Conservation (phyloP, 2,797 vertebrate species). For the Saxicola maurus region DNA sequence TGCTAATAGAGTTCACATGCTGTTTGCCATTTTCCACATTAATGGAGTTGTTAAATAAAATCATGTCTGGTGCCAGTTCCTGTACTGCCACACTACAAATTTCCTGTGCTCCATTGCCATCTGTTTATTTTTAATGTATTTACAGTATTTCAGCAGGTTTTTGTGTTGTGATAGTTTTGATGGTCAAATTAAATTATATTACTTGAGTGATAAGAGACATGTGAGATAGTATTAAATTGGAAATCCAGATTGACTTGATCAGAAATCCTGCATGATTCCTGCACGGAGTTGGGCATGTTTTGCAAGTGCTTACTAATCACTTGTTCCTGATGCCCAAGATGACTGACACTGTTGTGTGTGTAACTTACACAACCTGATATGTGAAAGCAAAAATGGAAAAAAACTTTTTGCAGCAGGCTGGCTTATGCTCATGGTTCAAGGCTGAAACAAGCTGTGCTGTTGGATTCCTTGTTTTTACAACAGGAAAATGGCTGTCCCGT, state of each 20-base stretch:
- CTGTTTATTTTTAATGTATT: not conserved
- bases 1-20: not conserved
- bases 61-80: not conserved
- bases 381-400: not conserved
- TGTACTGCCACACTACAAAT: not conserved
- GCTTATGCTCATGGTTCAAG: not conserved
- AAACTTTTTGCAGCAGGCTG: not conserved
- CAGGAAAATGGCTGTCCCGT: not conserved
- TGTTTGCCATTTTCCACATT: not conserved
- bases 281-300: fast-evolving
- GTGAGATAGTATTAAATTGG: not conserved
- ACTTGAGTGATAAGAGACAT: not conserved
- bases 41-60: not conserved
- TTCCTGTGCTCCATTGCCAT: not conserved
- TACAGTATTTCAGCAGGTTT: not conserved
- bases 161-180: not conserved
- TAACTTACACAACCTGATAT: not conserved
- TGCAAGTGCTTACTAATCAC: not conserved
- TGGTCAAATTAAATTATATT: not conserved
- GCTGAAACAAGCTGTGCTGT: not conserved
- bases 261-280: not conserved
- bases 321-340: not conserved
- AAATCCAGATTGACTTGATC: not conserved
- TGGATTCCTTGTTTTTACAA: not conserved
- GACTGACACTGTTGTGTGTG: fast-evolving